These are phyloP conservation scores for Drosophila anomelani DNA, from an alignment of 2,888 invertebrate genomes.

Conservation along the genomic window DNA sequence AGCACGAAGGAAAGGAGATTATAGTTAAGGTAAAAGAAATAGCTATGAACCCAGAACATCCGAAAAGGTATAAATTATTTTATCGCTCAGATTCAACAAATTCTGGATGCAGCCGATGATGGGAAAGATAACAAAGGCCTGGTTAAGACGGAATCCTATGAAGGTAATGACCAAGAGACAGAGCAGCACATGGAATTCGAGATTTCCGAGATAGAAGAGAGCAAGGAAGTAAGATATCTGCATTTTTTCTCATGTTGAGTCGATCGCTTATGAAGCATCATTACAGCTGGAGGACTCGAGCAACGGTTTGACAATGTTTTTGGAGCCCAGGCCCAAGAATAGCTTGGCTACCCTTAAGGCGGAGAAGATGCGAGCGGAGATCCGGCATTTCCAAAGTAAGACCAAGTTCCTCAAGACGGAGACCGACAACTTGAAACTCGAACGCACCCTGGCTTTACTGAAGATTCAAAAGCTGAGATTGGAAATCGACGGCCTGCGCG, in stretches of 20 bases:
- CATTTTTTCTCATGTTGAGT: no score
- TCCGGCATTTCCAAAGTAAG: conserved; percentile 38
- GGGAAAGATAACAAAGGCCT: not conserved
- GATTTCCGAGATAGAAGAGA: conserved; percentile 18
- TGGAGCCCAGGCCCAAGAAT: conserved; percentile 19
- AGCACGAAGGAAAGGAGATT: conserved; percentile 28
- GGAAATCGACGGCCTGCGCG: conserved; percentile 36
- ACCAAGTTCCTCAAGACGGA: conserved; percentile 41
- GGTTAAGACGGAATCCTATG: conserved; percentile 6
- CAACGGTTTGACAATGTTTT: not conserved
- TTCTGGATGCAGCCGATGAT: conserved; percentile 14
- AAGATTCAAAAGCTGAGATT: conserved; percentile 35
- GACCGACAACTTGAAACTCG: conserved; percentile 40
- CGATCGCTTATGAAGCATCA: conserved; percentile 4
- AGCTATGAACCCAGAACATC: not conserved
- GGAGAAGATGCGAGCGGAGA: conserved; percentile 40
- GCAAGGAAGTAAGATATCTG: conserved; percentile 23
- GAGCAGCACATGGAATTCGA: conserved; percentile 25
- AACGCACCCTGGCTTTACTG: conserved; percentile 30
- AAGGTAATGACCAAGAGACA: not conserved
- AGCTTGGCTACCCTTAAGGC: conserved; percentile 32
- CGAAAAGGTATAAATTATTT: not conserved
- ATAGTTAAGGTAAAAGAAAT: conserved; percentile 33
- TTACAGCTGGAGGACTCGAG: conserved; percentile 16
- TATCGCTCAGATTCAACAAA: conserved; percentile 26